Base-by-base conservation (phyloP, 2,888 invertebrate species). In the Nomada fabriciana region DNA sequence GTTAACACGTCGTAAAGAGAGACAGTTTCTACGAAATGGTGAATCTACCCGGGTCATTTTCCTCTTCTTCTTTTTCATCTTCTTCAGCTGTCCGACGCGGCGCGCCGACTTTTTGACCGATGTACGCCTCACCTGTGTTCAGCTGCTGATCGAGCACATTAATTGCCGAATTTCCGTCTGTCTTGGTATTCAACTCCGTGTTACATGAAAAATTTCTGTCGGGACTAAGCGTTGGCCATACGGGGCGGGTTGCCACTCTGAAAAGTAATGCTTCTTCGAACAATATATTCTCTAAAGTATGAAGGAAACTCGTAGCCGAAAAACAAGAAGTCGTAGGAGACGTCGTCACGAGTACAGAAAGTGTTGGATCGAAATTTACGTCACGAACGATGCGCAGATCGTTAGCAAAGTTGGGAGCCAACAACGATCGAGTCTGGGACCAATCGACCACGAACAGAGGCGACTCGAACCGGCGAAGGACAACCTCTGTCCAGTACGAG, bases 341-440 rank as follows among this genome's bases (percentile, higher is more conserved):
- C 36, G 36, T 9, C 36, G 25, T 36, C 25, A 42, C 9, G 15
- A 36, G 59, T 36, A 5, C 36, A 36, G 36, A 36, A 36, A 36
- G 5, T 36, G 36, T 1, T 36, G 53, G 36, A 67, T 53, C 11
- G 15, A 53, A 74, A 65, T 29, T 64, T 72, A 70, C 47, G 70
- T 74, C 68, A 55, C 43, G 67, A 63, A 55, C 72, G 67, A 80
- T 81, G 72, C 69, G 42, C 64, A 20, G 70, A 77, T 89, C 84
- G 83, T 84, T 86, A 85, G 36, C 47, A 53, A 89, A 89, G 82
- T 89, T 87, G 52, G 53, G 61, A 69, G 70, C 72, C 65, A 74
- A 59, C 67, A 20, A 36, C 77, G 76, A 82, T 74, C 64, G 69
- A 81, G 55, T 11, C 60, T 20, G 15, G 59, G 63, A 42, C 50